phyloP scores from a whole-genome alignment of 1,140 invertebrate genomes.

The Nixonia krombeini region DNA sequence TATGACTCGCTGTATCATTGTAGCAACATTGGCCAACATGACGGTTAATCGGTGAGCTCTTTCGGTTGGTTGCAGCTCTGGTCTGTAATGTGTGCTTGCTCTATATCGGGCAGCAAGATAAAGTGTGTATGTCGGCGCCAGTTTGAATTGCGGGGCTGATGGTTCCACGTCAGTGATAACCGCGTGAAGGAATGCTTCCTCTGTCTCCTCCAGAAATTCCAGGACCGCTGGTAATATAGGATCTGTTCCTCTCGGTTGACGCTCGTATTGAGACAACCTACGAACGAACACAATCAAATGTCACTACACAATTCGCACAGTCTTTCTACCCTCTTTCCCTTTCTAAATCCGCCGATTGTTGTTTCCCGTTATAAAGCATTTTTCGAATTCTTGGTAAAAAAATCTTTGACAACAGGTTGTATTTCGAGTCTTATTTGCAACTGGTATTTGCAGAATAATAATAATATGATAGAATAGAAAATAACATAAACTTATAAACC shows the following conservation, averaged over 20 bases:
- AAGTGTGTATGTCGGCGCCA: slow-evolving; percentile 95
- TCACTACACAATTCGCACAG: too few relatives aligned
- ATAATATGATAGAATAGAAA: too few relatives aligned
- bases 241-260: slow-evolving; percentile 80
- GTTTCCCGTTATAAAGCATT: too few relatives aligned
- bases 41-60: slow-evolving; percentile 90
- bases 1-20: slow-evolving; percentile 87
- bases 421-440: too few relatives aligned
- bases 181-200: slow-evolving; percentile 90
- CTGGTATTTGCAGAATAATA: too few relatives aligned
- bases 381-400: too few relatives aligned
- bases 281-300: slow-evolving; percentile 30
- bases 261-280: slow-evolving; percentile 72
- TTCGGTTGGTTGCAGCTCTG: slow-evolving; percentile 91
- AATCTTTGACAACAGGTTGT: too few relatives aligned
- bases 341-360: too few relatives aligned
- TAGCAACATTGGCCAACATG: slow-evolving; percentile 90
- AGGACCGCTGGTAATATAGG: slow-evolving; percentile 94
- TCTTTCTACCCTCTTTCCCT: too few relatives aligned
- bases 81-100: slow-evolving; percentile 93
- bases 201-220: slow-evolving; percentile 94
- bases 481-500: too few relatives aligned
- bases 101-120: slow-evolving; percentile 94
- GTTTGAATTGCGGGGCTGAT: slow-evolving; percentile 85
- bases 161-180: slow-evolving; percentile 91